Evolutionary conservation across 2,113 vertebrate species (phyloP).

Genomic region (Sinocyclocheilus maitianheensis): DNA sequence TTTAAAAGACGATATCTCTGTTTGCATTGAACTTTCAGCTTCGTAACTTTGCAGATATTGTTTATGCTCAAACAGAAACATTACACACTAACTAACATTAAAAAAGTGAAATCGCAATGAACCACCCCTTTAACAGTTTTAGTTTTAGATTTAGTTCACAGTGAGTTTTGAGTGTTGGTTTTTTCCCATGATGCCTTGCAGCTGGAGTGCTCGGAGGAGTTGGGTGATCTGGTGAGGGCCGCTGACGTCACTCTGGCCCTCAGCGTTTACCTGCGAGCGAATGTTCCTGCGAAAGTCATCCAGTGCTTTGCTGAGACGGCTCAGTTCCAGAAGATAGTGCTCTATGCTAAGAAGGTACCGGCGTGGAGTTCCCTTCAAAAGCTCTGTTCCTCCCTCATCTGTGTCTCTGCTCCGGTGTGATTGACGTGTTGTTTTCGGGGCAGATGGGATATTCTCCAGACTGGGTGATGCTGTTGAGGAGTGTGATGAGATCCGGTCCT

Average conservation of each 20-base stretch:
- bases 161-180: neutral
- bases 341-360: constrained; percentile 91
- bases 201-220: constrained; percentile 93
- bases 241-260: constrained; percentile 88
- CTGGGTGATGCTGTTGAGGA: constrained; percentile 89
- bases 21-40: too few relatives aligned
- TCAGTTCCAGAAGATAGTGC: constrained; percentile 93
- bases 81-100: too few relatives aligned
- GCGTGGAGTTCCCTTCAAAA: neutral
- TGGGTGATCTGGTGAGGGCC: constrained; percentile 88
- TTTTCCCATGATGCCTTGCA: constrained; percentile 55
- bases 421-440: neutral
- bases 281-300: constrained; percentile 91
- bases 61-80: too few relatives aligned
- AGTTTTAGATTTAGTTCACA: too few relatives aligned
- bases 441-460: constrained; percentile 89
- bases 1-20: too few relatives aligned
- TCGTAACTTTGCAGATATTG: too few relatives aligned
- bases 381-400: neutral
- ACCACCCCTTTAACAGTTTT: too few relatives aligned
- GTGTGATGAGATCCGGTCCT: constrained; percentile 87
- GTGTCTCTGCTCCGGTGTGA: neutral
- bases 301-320: constrained; percentile 95
- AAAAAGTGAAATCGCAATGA: too few relatives aligned
- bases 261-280: constrained; percentile 88